A percentile compares a stretch with the other conserved stretches of the same genome.
Conservation (phyloP, 2,797 vertebrate genomes). For the Crypturellus tataupa region DNA sequence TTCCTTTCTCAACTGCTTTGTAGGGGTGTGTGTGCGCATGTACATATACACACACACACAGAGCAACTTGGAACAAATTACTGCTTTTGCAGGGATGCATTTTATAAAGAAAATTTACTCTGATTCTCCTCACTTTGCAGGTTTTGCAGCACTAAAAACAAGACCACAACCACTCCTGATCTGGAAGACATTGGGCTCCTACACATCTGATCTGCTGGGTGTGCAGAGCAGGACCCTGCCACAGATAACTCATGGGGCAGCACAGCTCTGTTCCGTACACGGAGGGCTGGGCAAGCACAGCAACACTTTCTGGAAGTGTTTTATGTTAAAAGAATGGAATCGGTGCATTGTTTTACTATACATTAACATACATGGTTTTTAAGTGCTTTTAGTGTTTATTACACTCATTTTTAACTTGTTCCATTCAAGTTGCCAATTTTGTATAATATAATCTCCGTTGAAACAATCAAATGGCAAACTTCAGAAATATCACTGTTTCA, state of each 20-base stretch:
- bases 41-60: too few species aligned
- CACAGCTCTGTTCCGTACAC: background rate
- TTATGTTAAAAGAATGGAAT: background rate
- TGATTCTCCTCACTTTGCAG: background rate
- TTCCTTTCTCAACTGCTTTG: background rate
- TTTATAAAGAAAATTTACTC: background rate
- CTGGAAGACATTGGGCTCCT: background rate
- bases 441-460: background rate
- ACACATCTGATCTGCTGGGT: background rate
- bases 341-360: background rate
- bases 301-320: background rate
- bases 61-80: background rate
- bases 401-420: background rate
- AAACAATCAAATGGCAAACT: background rate
- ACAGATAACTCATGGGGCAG: too few species aligned
- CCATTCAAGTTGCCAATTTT: background rate
- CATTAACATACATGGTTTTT: accelerated
- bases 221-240: background rate
- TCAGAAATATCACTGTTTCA: background rate
- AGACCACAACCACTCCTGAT: accelerated
- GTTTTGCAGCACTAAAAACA: background rate
- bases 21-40: too few species aligned
- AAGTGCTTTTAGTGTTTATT: background rate
- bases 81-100: background rate
- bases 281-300: accelerated